Percentiles rank a stretch among this genome's conserved stretches.
Evolutionary conservation across 2,888 invertebrate genomes (phyloP).

Genomic region (Noctuana brunneofusca): DNA sequence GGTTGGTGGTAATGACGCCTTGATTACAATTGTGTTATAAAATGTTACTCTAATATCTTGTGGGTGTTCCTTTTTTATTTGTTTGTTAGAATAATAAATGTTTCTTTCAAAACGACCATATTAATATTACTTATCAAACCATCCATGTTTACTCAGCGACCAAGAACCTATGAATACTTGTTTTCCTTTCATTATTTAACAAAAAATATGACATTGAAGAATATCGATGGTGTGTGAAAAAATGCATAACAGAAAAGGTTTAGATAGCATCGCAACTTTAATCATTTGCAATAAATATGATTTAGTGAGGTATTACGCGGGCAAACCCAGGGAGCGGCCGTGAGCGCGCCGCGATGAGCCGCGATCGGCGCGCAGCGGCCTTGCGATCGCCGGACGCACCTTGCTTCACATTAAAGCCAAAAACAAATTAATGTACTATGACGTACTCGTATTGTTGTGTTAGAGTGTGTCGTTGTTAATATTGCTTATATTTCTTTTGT

Average conservation of each 20-base stretch:
- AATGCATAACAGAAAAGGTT: not conserved
- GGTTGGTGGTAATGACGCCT: conserved; percentile 43
- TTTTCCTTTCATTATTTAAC: no score
- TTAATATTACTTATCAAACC: not conserved
- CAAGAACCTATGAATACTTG: no score
- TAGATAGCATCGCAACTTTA: not conserved
- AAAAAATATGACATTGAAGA: not conserved
- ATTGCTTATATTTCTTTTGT: no score
- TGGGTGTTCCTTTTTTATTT: no score
- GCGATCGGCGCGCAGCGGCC: no score
- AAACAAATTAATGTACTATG: not conserved
- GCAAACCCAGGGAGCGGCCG: not conserved
- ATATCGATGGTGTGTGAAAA: not conserved
- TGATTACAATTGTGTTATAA: not conserved
- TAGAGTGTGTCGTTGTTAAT: not conserved
- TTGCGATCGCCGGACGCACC: conserved; percentile 18
- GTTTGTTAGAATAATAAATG: not conserved
- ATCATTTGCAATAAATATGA: conserved; percentile 8
- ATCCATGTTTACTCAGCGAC: no score
- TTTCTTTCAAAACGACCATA: not conserved
- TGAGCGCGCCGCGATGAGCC: conserved; percentile 13
- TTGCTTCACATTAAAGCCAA: not conserved
- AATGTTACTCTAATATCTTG: not conserved
- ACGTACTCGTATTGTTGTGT: not conserved
- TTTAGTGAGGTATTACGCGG: not conserved